Evolutionary conservation across 2,113 vertebrate species (phyloP).

Genomic region (Oreochromis spilurus): DNA sequence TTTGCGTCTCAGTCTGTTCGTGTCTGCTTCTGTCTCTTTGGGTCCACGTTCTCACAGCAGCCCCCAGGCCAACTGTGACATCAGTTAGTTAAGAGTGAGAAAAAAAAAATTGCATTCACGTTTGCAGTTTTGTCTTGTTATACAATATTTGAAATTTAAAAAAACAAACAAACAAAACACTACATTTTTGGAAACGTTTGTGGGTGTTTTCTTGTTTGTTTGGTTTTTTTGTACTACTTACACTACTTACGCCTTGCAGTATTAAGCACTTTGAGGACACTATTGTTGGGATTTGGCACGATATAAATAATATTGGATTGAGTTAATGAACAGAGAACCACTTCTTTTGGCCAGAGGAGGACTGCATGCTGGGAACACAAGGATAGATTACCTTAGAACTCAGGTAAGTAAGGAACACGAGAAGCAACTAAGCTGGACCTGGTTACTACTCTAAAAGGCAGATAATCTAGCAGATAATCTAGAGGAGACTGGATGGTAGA

Average conservation of each 20-base stretch:
- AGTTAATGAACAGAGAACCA: background rate
- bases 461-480: background rate
- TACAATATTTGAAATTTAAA: background rate
- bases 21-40: background rate
- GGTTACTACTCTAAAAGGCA: background rate
- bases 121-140: background rate
- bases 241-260: background rate
- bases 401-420: background rate
- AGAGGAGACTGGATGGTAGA: background rate
- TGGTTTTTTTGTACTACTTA: background rate
- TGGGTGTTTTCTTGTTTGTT: background rate
- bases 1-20: background rate
- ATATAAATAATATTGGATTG: background rate
- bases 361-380: background rate
- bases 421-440: background rate
- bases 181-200: background rate
- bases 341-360: background rate
- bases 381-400: background rate
- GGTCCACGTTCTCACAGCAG: background rate
- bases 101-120: background rate
- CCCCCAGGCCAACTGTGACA: background rate
- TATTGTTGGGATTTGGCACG: background rate
- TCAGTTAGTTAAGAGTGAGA: background rate
- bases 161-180: background rate
- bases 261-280: background rate